phyloP scores from a whole-genome alignment of 1,140 invertebrate species.

The Camponotus floridanus region DNA sequence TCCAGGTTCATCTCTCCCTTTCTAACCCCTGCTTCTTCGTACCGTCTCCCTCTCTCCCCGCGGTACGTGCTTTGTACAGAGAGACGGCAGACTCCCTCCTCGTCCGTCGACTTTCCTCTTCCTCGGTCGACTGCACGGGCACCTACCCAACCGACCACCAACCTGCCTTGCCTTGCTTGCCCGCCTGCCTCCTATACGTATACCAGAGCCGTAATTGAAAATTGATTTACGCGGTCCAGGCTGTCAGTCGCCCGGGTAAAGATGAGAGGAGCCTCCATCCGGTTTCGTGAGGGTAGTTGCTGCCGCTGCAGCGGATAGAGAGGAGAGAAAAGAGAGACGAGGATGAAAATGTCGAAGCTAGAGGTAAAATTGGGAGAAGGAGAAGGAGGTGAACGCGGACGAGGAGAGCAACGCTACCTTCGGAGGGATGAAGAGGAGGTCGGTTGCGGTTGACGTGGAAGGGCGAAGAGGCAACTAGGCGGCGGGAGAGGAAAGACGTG shows the following conservation, averaged over 20 bases:
- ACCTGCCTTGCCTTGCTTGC: slow-evolving; percentile 69
- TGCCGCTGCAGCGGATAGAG: slow-evolving; percentile 58
- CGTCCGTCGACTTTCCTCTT: slow-evolving; percentile 67
- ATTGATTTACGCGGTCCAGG: slow-evolving; percentile 86
- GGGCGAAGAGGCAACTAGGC: slow-evolving; percentile 44
- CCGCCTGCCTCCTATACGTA: slow-evolving; percentile 67
- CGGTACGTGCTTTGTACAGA: slow-evolving; percentile 64
- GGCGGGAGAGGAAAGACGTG: slow-evolving; percentile 23
- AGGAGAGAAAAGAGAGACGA: slow-evolving; percentile 49
- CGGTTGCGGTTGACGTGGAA: slow-evolving; percentile 68
- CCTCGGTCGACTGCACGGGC: slow-evolving; percentile 67
- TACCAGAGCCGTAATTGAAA: slow-evolving; percentile 85
- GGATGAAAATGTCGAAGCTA: slow-evolving; percentile 64
- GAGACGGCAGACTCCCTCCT: slow-evolving; percentile 59
- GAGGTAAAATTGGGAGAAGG: slow-evolving; percentile 67
- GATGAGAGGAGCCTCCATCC: slow-evolving; percentile 76
- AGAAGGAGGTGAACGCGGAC: neutral
- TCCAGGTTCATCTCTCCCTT: slow-evolving; percentile 28
- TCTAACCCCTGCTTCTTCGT: slow-evolving; percentile 47
- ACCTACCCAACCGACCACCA: slow-evolving; percentile 68
- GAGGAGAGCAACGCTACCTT: slow-evolving; percentile 52
- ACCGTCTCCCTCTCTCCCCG: slow-evolving; percentile 33
- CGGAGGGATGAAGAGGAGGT: slow-evolving; percentile 50
- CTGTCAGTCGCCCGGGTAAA: slow-evolving; percentile 82
- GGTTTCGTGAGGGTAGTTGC: slow-evolving; percentile 65